These are phyloP conservation scores for Melanostigma gelatinosum DNA, from an alignment of 2,113 vertebrate genomes.

Conservation along the genomic window DNA sequence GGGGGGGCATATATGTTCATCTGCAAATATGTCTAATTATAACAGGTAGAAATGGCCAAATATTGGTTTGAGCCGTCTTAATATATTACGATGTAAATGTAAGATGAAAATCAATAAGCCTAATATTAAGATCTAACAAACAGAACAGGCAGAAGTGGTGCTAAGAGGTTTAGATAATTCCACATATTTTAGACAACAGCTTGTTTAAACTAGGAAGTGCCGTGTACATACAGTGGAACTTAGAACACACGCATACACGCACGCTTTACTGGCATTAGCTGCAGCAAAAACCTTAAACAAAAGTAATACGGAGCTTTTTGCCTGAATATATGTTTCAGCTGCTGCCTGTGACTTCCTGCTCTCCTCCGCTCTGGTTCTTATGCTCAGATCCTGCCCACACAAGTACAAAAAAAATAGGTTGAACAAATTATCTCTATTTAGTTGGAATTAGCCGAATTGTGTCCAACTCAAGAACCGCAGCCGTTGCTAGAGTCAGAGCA, in stretches of 20 bases:
- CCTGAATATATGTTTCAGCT: constrained; percentile 51
- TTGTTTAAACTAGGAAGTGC: not conserved
- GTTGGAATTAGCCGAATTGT: constrained; percentile 8
- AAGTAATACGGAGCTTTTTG: constrained; percentile 36
- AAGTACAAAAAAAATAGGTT: constrained; percentile 1
- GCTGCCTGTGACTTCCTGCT: constrained; percentile 45
- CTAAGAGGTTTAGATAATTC: no score
- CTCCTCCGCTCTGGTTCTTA: constrained; percentile 18
- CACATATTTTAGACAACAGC: not conserved
- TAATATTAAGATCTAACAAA: no score
- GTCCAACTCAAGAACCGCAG: not conserved
- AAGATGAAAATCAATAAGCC: no score
- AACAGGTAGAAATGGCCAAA: no score
- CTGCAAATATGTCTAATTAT: no score
- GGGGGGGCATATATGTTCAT: no score
- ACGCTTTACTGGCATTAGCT: constrained; percentile 23
- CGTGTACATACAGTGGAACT: no score
- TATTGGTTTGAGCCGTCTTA: no score
- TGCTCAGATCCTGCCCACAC: constrained; percentile 18
- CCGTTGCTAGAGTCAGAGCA: not conserved
- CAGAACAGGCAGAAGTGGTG: no score
- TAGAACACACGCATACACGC: not conserved
- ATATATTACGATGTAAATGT: no score
- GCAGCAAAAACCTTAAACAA: constrained; percentile 44
- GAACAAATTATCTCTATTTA: constrained; percentile 5